These are phyloP conservation scores for Phodopus roborovskii DNA, from an alignment of 2,113 vertebrate genomes.

Conservation along the genomic window DNA sequence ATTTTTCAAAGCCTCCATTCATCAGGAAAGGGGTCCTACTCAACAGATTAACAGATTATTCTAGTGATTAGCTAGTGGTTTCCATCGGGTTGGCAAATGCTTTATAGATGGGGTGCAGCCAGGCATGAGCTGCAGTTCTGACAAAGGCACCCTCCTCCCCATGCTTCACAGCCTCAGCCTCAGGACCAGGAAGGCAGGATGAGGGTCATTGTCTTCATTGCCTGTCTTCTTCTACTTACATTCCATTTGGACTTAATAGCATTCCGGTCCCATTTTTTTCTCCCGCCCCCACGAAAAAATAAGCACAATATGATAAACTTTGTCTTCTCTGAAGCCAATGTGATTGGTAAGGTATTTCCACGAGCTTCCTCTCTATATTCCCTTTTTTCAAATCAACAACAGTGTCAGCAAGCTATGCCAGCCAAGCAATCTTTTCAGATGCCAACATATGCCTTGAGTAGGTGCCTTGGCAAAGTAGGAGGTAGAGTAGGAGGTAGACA, in stretches of 20 bases:
- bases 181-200: background rate
- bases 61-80: conserved; percentile 63
- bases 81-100: conserved; percentile 43
- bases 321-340: background rate
- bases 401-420: background rate
- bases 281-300: too few species aligned
- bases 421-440: background rate
- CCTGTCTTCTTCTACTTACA: background rate
- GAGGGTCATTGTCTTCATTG: background rate
- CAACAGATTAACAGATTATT: conserved; percentile 69
- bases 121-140: background rate
- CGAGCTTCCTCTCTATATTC: background rate
- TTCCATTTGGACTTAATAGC: background rate
- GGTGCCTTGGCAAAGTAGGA: background rate
- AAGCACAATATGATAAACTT: background rate
- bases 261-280: background rate
- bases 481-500: background rate
- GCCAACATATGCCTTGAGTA: background rate
- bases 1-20: conserved; percentile 73
- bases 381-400: background rate
- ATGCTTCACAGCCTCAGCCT: background rate
- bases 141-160: background rate
- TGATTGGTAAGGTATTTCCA: background rate
- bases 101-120: background rate
- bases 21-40: conserved; percentile 60